Evolutionary conservation across 2,888 invertebrate genomes (phyloP).

Genomic region (Trachelus tabidus): DNA sequence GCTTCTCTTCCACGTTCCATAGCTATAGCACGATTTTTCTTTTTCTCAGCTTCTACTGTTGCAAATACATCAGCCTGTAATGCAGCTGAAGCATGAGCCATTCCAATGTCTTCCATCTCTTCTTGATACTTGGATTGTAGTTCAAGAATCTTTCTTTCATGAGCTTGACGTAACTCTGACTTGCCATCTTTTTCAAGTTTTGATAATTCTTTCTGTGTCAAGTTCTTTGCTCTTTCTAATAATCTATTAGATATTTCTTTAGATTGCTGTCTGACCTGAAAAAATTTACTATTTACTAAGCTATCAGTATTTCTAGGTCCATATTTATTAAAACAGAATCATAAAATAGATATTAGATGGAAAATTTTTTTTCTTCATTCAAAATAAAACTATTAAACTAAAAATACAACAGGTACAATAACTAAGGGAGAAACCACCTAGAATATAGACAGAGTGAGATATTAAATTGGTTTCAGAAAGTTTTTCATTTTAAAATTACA

Average conservation of each 20-base stretch:
- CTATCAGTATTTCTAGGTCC: background rate
- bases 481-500: background rate
- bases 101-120: conserved; percentile 68
- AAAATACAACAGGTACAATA: background rate
- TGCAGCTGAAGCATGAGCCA: conserved; percentile 67
- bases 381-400: background rate
- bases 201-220: conserved; percentile 67
- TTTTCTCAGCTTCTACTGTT: conserved; percentile 43
- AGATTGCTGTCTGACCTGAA: conserved; percentile 73
- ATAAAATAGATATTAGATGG: background rate
- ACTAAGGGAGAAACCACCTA: background rate
- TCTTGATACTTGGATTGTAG: conserved; percentile 69
- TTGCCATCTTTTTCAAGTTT: conserved; percentile 68
- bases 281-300: background rate
- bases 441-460: background rate
- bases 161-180: conserved; percentile 68
- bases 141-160: conserved; percentile 67
- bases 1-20: conserved; percentile 65
- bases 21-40: conserved; percentile 54
- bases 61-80: conserved; percentile 60
- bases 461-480: background rate
- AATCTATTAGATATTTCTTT: conserved; percentile 71
- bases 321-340: background rate
- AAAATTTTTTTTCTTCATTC: background rate
- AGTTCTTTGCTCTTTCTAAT: conserved; percentile 69